Conservation (phyloP, 2,113 vertebrate species). For the Triplophysa siluroides region DNA sequence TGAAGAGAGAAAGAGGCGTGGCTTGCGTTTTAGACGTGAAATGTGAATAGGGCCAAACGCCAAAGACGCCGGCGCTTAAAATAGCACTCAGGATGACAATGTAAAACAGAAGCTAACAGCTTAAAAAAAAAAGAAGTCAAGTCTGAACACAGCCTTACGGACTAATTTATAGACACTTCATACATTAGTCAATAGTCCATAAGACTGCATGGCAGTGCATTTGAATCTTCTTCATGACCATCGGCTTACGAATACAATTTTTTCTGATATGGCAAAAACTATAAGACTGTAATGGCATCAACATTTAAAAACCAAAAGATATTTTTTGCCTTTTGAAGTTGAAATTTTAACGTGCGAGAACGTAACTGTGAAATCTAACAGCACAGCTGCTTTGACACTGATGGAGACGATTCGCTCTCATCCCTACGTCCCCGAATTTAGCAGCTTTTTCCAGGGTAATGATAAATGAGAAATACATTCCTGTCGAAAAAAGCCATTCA, state of each 20-base stretch:
- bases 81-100: no score
- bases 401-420: slow-evolving; percentile 22
- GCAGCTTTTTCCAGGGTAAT: slow-evolving; percentile 30
- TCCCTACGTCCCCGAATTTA: slow-evolving; percentile 35
- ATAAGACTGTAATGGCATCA: not conserved
- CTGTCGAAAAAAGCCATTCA: slow-evolving; percentile 35
- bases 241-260: not conserved
- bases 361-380: slow-evolving; percentile 36
- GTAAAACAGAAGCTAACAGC: no score
- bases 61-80: no score
- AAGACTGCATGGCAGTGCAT: not conserved
- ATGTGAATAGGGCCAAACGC: no score
- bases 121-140: no score
- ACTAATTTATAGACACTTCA: slow-evolving; percentile 4
- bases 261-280: not conserved
- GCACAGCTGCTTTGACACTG: slow-evolving; percentile 35
- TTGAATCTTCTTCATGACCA: slow-evolving; percentile 20
- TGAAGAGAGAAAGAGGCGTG: no score
- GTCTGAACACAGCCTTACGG: no score
- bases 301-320: not conserved
- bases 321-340: slow-evolving; percentile 1
- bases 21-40: no score
- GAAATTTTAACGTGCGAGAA: slow-evolving; percentile 27
- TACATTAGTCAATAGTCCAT: slow-evolving; percentile 15
- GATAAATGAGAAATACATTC: slow-evolving; percentile 41